Evolutionary conservation across 2,888 invertebrate species (phyloP).

Genomic region (Drosophila dives): DNA sequence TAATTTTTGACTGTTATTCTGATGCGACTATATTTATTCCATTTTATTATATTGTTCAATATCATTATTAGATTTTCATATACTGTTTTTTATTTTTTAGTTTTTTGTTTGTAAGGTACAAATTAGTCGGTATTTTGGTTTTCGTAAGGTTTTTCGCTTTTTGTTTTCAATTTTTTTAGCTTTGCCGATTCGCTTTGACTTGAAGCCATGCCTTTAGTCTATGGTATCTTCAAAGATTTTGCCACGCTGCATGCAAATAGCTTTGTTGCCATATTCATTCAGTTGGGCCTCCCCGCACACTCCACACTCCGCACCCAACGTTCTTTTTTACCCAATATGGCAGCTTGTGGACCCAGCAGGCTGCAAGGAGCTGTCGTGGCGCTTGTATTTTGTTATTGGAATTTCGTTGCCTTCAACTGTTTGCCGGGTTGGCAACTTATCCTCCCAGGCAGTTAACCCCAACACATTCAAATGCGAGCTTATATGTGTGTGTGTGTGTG

Average conservation of each 20-base stretch:
- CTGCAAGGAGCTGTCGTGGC: conserved; percentile 40
- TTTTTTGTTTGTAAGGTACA: conserved; percentile 1
- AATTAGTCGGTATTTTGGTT: neutral
- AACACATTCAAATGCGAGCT: neutral
- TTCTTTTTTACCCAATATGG: conserved; percentile 31
- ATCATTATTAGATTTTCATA: neutral
- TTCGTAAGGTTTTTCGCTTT: neutral
- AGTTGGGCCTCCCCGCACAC: conserved; percentile 6
- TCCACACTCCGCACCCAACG: neutral
- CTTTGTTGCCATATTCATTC: conserved; percentile 53
- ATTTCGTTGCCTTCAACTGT: conserved; percentile 30
- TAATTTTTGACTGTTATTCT: neutral
- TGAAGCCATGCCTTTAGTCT: conserved; percentile 39
- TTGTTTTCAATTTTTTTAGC: conserved; percentile 5
- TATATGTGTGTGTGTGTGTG: conserved; percentile 11
- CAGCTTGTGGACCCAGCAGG: conserved; percentile 3
- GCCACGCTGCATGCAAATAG: conserved; percentile 55
- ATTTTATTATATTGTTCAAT: neutral
- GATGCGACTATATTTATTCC: neutral
- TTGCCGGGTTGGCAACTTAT: conserved; percentile 21
- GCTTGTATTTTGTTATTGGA: conserved; percentile 60
- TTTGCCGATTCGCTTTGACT: conserved; percentile 44
- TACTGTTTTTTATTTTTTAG: neutral
- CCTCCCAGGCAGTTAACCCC: conserved; percentile 38
- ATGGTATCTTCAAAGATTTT: conserved; percentile 54